Conservation (phyloP, 2,113 vertebrate genomes). For the Callaeas wilsoni region DNA sequence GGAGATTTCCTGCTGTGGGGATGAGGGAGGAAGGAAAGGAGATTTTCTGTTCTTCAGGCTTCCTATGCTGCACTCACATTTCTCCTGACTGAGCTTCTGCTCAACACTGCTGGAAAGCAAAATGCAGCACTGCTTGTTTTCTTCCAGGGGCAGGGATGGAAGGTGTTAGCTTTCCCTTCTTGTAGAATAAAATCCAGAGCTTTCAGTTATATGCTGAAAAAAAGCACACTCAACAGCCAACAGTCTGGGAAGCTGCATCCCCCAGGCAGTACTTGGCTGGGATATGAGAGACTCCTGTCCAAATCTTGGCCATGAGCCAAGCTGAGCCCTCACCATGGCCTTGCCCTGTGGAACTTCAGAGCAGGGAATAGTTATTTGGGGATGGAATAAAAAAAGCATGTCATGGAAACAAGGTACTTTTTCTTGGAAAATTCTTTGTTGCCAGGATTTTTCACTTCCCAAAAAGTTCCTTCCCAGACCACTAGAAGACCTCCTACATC, state of each 20-base stretch:
- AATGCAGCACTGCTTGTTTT: neutral
- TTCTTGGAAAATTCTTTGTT: neutral
- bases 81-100: neutral
- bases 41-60: neutral
- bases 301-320: neutral
- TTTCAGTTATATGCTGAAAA: neutral
- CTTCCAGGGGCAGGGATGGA: neutral
- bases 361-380: neutral
- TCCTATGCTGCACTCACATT: fast-evolving
- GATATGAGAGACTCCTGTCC: fast-evolving
- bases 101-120: neutral
- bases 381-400: neutral
- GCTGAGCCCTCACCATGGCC: neutral
- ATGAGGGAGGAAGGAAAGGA: neutral
- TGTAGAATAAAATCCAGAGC: neutral
- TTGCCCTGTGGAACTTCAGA: neutral
- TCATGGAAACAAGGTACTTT: neutral
- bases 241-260: neutral
- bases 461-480: neutral
- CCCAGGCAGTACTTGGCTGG: neutral
- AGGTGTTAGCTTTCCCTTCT: neutral
- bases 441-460: neutral
- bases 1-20: neutral
- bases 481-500: neutral
- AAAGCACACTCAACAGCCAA: neutral